These are phyloP conservation scores for Papilio glaucus DNA, from an alignment of 1,140 invertebrate genomes.

Conservation along the genomic window DNA sequence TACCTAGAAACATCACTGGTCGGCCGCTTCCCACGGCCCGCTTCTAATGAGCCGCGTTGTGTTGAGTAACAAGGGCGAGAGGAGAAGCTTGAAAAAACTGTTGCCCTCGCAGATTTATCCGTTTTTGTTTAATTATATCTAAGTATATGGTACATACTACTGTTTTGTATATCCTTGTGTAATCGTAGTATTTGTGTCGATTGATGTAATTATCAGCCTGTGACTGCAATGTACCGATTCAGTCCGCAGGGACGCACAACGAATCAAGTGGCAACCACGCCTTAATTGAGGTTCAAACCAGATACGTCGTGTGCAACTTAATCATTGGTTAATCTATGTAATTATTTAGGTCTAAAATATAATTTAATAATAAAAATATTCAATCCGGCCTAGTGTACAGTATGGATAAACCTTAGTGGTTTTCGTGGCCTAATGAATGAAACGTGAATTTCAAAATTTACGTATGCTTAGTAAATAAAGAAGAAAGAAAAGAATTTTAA, in stretches of 20 bases:
- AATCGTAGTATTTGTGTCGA: neutral
- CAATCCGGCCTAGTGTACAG: too few species aligned
- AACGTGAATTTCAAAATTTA: too few species aligned
- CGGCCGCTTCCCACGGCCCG: constrained; percentile 69
- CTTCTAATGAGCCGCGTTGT: constrained; percentile 76
- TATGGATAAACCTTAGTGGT: neutral
- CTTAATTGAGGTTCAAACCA: neutral
- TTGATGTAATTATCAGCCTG: neutral
- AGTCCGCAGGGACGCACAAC: neutral
- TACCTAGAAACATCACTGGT: constrained; percentile 49
- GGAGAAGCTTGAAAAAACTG: constrained; percentile 48
- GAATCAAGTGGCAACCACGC: neutral
- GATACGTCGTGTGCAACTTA: neutral
- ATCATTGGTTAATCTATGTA: neutral
- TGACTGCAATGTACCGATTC: neutral
- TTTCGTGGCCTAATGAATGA: too few species aligned
- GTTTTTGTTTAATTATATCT: constrained; percentile 8
- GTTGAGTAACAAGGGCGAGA: constrained; percentile 61
- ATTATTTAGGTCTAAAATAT: too few species aligned
- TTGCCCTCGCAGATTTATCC: constrained; percentile 40
- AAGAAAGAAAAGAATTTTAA: too few species aligned
- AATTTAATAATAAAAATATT: too few species aligned
- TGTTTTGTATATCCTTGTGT: neutral
- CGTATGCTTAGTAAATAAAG: too few species aligned
- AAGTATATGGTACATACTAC: neutral